Base-by-base conservation (phyloP, 2,113 vertebrate species). In the Erythrocercus mccallii region DNA sequence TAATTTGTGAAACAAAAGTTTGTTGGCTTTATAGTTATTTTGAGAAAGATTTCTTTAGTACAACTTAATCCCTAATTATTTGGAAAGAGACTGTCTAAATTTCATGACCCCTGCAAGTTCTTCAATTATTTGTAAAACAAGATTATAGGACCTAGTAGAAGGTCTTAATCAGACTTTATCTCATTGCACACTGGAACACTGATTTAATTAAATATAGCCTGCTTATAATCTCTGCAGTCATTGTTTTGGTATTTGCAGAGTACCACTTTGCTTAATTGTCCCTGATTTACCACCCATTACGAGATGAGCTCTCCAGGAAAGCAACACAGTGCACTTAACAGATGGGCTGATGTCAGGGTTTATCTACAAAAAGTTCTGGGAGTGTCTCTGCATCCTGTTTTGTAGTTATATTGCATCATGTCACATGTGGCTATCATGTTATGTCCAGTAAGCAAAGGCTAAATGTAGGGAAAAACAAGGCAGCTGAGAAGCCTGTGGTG, bases 21-120 rank as follows among this genome's bases (percentile, higher is more conserved):
- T 86, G 14, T 62, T 72, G 45, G 54, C 16, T 93, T 95, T 54
- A 14, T 72, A 8, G 94, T 97, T 95, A 69, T 95, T 95, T 96
- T 89, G 25, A 84, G 73, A 38, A 96, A 77, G 21, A 56, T 81
- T 95, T 90, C 23, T 96, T 91, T 81, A 58, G 15, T 85, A 81
- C 70, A 91, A 47, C 76, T 58, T 90, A 95, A 92, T 92, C 47
- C 42, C 38, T 68, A 30, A 68, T 90, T 80, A 54, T 79, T 80
- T 73, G 62, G 62, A 83, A 89, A 94, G 51, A 94, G 40, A 38
- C 48, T 94, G 18, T 24, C 72, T 86, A 60, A 50, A 56, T 71
- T 83, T 84, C 47, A 16, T 73, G 83, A 81, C 20, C 42, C 10
- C 14, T 17, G 4, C 38, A 69, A 50, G 12, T 72, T 94, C 95